Conservation (phyloP, 2,888 invertebrate species). For the Stratiomys singularior region DNA sequence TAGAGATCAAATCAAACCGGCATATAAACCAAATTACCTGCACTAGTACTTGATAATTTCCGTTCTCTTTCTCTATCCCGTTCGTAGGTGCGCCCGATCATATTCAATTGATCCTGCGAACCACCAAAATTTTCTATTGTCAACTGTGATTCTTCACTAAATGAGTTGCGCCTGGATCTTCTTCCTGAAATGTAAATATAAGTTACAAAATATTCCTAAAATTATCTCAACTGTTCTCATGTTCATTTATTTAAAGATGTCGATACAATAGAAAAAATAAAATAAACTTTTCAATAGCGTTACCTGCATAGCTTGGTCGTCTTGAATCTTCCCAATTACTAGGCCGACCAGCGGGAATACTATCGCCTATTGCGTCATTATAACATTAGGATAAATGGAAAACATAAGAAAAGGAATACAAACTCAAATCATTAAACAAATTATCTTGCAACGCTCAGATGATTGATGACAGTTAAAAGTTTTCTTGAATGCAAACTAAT, state of each 20-base stretch:
- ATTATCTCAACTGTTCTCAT: neutral
- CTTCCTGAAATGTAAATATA: constrained; percentile 73
- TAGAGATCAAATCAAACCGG: constrained; percentile 42
- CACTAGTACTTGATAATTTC: constrained; percentile 66
- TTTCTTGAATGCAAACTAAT: neutral
- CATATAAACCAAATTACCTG: constrained; percentile 54
- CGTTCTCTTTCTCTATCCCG: constrained; percentile 58
- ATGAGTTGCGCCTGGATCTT: constrained; percentile 84
- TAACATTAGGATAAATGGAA: constrained; percentile 43
- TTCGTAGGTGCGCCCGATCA: constrained; percentile 84
- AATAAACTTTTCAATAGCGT: constrained; percentile 36
- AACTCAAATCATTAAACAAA: constrained; percentile 46
- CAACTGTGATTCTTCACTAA: constrained; percentile 87
- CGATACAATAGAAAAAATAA: constrained; percentile 26
- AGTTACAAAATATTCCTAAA: constrained; percentile 2
- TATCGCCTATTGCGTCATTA: constrained; percentile 59
- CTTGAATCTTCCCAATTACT: constrained; percentile 84
- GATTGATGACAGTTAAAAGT: constrained; percentile 15
- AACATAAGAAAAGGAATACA: constrained; percentile 46
- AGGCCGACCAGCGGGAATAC: constrained; percentile 82
- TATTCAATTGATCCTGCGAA: constrained; percentile 88
- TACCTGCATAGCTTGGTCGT: constrained; percentile 79
- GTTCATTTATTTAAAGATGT: constrained; percentile 1
- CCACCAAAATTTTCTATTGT: constrained; percentile 95
- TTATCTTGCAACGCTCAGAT: constrained; percentile 14